Base-by-base conservation (phyloP, 2,888 invertebrate genomes). In the Chymomyza amoena region DNA sequence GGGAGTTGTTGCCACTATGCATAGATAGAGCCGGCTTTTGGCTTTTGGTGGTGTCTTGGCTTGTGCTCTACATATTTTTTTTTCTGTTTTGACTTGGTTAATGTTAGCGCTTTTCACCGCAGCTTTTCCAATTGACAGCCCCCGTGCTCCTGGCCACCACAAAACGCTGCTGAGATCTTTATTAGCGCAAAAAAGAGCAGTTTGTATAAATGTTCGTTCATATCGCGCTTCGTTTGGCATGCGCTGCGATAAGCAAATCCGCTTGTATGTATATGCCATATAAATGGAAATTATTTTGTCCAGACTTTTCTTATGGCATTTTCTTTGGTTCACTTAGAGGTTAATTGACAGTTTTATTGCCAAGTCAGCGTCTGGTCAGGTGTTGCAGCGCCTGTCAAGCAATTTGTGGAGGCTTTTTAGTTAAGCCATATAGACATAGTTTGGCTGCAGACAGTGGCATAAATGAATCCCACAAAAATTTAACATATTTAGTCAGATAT, bases 291-390 rank as follows among this genome's bases (percentile, higher is more conserved):
- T 76, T 69, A 66, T 60, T 61, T 67, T 67, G 61, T 68, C 62
- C 66, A 61, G 57, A 32, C 69, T 69, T 69, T 72, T 67, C 50
- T 20, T 66, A 69, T 68, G 74, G 69, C 68, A 76, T 77, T 76
- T 77, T 72, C 67, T 66, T 73, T 70, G 73, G 81, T 77, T 84
- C 85, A 79, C 76, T 84, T 76, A 72, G 77, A 79, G 84, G 81
- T 89, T 89, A 90, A 89, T 90, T 89, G 89, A 88, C 89, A 89
- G 89, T 82, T 89, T 89, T 70, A 78, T 73, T 80, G 63, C 60
- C 36, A n/a, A 20, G 16, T 54, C 54, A 18, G 54, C 5, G 16
- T 54, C 54, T 20, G 20, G 54, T 54, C 54, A 54, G 54, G 54
- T 54, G 54, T 18, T 45, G 39, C 13, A 45, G 39, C 13, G 39